Evolutionary conservation across 64 coral and sea anemone genomes (phyloP).

Genomic region (Stichodactyla mertensii): DNA sequence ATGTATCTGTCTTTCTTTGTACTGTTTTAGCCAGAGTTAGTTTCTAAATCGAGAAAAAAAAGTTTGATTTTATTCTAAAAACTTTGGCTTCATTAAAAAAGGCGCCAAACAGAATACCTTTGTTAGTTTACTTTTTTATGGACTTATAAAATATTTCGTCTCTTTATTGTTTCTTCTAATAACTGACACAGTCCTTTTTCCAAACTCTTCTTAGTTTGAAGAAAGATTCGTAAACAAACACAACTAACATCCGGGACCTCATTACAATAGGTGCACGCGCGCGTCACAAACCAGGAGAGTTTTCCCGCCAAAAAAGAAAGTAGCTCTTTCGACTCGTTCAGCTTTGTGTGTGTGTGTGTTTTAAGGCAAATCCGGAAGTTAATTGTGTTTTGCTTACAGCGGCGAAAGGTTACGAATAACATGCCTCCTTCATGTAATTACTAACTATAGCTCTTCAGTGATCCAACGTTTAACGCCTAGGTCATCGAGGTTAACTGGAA

Average conservation of each 20-base stretch:
- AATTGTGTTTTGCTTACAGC: conserved; percentile 9
- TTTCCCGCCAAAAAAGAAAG: background rate
- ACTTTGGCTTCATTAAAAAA: no score
- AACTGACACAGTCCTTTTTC: no score
- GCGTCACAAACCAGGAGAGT: background rate
- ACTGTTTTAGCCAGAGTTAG: no score
- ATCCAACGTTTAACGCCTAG: background rate
- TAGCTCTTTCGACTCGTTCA: background rate
- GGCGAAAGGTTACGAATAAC: conserved; percentile 19
- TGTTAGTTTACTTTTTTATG: no score
- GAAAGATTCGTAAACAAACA: no score
- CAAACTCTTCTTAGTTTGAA: no score
- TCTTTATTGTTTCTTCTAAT: no score
- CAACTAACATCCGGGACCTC: background rate
- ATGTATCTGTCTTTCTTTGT: no score
- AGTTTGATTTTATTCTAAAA: no score
- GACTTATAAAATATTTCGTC: no score
- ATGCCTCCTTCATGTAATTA: conserved; percentile 3
- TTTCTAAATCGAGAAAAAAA: no score
- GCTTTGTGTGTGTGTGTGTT: background rate
- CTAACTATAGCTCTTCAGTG: conserved; percentile 10
- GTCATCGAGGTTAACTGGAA: conserved; percentile 12
- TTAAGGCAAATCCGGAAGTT: background rate
- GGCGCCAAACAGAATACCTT: no score
- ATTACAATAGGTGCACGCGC: background rate